Conservation (phyloP, 2,888 invertebrate genomes). For the Eilema griseolum region DNA sequence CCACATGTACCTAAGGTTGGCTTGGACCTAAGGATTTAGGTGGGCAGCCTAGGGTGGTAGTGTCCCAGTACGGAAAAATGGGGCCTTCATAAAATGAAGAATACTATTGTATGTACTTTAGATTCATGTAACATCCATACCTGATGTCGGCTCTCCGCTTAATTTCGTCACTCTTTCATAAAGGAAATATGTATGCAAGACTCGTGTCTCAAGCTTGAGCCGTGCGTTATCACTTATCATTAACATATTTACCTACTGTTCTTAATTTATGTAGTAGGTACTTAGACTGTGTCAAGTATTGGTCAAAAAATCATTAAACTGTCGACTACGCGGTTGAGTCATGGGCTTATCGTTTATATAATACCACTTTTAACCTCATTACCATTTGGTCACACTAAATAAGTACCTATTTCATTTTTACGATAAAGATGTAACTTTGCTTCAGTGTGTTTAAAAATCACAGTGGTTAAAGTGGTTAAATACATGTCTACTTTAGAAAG, state of each 20-base stretch:
- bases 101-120: too few relatives aligned
- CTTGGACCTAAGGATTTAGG: too few relatives aligned
- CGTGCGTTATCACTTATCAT: slow-evolving; percentile 16
- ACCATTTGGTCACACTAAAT: background rate
- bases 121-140: background rate
- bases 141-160: background rate
- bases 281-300: background rate
- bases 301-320: background rate
- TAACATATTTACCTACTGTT: slow-evolving; percentile 27
- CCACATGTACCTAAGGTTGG: too few relatives aligned
- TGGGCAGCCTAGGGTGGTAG: too few relatives aligned
- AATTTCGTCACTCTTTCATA: slow-evolving; percentile 9
- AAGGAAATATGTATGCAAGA: slow-evolving; percentile 31
- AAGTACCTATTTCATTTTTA: background rate
- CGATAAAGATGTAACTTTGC: background rate
- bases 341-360: background rate
- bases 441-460: too few relatives aligned
- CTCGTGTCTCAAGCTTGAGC: slow-evolving; percentile 20
- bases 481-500: background rate
- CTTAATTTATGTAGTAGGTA: background rate
- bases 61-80: too few relatives aligned
- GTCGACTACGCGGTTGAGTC: background rate
- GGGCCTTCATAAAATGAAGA: too few relatives aligned
- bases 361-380: background rate
- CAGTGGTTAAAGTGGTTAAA: too few relatives aligned